Conservation (phyloP, 2,888 invertebrate genomes). For the Heteropelma amictum region DNA sequence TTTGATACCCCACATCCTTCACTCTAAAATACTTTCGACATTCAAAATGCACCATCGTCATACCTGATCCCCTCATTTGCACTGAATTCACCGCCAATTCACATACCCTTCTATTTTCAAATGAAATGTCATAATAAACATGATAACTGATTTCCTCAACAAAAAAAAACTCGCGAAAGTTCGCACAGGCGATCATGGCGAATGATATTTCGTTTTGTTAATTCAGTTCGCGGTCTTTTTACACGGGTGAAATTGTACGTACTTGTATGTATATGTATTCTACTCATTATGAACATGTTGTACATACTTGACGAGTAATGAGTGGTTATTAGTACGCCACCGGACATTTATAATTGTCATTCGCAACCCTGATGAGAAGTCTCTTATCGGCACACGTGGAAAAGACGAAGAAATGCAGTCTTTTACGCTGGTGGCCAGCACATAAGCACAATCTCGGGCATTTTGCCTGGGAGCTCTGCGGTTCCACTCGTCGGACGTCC, state of each 20-base stretch:
- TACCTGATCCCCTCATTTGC: too few relatives aligned
- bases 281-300: neutral
- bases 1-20: too few relatives aligned
- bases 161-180: too few relatives aligned
- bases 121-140: too few relatives aligned
- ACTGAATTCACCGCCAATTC: too few relatives aligned
- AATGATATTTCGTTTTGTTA: too few relatives aligned
- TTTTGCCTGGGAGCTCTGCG: constrained; percentile 15
- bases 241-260: neutral
- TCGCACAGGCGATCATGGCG: too few relatives aligned
- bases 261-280: neutral
- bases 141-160: too few relatives aligned
- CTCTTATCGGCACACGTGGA: constrained; percentile 41
- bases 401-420: constrained; percentile 5
- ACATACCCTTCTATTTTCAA: too few relatives aligned
- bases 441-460: too few relatives aligned
- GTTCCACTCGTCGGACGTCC: constrained; percentile 11
- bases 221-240: neutral
- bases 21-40: too few relatives aligned
- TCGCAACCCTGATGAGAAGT: constrained; percentile 41
- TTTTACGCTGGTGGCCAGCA: neutral
- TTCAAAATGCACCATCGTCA: too few relatives aligned
- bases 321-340: constrained; percentile 43
- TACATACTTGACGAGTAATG: constrained; percentile 34
- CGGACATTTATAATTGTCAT: constrained; percentile 55